Evolutionary conservation across 2,797 vertebrate species (phyloP), one percentile per base, ranked within the genome.

Genomic region (Aplochiton taeniatus): DNA sequence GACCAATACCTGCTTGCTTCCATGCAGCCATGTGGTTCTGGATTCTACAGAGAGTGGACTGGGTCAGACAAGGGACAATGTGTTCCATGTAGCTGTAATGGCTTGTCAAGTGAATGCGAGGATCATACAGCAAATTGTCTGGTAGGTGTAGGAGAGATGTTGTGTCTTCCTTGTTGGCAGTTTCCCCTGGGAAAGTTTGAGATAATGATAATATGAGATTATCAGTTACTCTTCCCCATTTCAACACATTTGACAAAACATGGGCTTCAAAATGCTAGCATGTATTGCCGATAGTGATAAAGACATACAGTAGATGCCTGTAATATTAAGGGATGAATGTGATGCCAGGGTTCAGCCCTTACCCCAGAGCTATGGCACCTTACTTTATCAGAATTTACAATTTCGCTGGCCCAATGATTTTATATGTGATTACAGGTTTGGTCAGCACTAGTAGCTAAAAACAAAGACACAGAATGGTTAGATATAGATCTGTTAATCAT

Each of bases 41-140:
- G 94, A 70, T 93, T 92, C 84, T 96, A 95, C 78, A 91, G 81
- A 70, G 90, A 91, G 49, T 17, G 61, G 58, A 78, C 44, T 0
- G 91, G 90, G 31, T 53, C 75, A 0, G 63, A 83, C 55, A 54
- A 68, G 0, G 91, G 93, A 76, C 90, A 63, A 16, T 96, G 95
- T 76, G 81, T 94, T 49, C 91, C 90, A 14, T 96, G 95, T 75
- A 84, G 69, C 76, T 97, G 95, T 83, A 93, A 95, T 0, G 91
- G 93, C 65, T 93, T 95, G 69, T 93, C 95, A 44, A 51, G 81
- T 17, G 84, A 88, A 43, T 96, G 95, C 71, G 87, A 92, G 13
- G 91, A 91, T 66, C 83, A 73, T 45, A 91, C 93, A 0, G 95
- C 95, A 70, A 90, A 76, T 79, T 97, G 95, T 68, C 77, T 92